Evolutionary conservation across 2,888 invertebrate genomes (phyloP).

Genomic region (Amphipoea oculea): DNA sequence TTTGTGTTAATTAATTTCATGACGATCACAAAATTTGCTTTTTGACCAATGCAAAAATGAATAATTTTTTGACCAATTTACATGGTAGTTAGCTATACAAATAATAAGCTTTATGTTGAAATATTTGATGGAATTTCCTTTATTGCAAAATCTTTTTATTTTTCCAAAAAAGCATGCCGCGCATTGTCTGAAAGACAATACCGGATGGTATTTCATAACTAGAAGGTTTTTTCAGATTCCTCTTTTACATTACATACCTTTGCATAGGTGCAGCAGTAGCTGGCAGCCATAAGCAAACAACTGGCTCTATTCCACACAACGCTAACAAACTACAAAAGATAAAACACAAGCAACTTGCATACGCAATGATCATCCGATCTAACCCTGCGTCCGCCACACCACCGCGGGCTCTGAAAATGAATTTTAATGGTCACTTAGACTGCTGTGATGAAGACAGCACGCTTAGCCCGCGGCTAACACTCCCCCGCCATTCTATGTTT

Average conservation of each 20-base stretch:
- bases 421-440: conserved; percentile 87
- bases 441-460: conserved; percentile 82
- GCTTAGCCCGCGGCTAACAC: conserved; percentile 69
- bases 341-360: conserved; percentile 55
- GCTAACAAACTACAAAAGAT: conserved; percentile 52
- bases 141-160: neutral
- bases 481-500: conserved; percentile 66
- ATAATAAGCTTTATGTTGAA: neutral
- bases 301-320: neutral
- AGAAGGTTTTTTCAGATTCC: too few species aligned
- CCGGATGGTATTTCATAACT: neutral
- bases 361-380: conserved; percentile 49
- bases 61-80: neutral
- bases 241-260: neutral
- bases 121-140: neutral
- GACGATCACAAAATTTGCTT: neutral
- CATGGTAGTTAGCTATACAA: neutral
- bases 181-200: neutral
- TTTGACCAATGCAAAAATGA: neutral
- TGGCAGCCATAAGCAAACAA: neutral
- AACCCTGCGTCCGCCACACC: conserved; percentile 56
- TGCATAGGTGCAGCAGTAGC: neutral
- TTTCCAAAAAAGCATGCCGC: neutral
- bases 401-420: conserved; percentile 82
- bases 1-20: conserved; percentile 1